A percentile compares a stretch with the other conserved stretches of the same genome.
Conservation (phyloP, 2,888 invertebrate genomes). For the Creontiades dilutus region DNA sequence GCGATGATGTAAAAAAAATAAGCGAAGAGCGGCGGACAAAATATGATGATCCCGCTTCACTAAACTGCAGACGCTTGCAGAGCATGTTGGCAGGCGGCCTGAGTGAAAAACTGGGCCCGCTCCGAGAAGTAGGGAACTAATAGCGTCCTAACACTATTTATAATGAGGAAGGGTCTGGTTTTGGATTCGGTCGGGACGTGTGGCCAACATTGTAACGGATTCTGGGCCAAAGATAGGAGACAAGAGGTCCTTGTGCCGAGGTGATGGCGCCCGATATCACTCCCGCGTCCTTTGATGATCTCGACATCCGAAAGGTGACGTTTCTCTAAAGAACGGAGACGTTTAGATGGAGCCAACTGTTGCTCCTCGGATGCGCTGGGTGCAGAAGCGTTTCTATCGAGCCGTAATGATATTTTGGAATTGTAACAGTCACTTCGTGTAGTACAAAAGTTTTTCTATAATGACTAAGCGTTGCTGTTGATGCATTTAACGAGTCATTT, state of each 20-base stretch:
- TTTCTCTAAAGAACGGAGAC: no score
- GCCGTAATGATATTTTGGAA: no score
- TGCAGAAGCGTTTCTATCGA: background rate
- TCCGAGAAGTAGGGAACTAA: conserved; percentile 48
- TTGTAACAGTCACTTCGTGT: no score
- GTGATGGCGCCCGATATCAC: conserved; percentile 37
- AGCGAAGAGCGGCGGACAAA: background rate
- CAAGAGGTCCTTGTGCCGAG: conserved; percentile 56
- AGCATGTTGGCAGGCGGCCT: background rate
- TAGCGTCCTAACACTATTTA: conserved; percentile 58
- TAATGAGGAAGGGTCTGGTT: conserved; percentile 57
- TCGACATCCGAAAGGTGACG: background rate
- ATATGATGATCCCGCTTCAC: background rate
- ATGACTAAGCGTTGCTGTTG: no score
- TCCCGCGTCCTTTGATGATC: background rate
- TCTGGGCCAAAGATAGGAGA: conserved; percentile 46
- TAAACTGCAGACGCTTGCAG: conserved; percentile 29
- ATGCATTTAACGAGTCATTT: no score
- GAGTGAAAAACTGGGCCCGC: background rate
- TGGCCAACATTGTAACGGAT: conserved; percentile 58
- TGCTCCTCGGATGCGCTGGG: background rate
- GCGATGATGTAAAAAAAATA: background rate
- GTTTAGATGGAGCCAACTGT: background rate
- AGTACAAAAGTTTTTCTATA: no score
- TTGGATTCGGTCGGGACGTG: conserved; percentile 7